These are phyloP conservation scores for Crotalus horridus DNA, from an alignment of 2,113 vertebrate genomes.

Conservation along the genomic window DNA sequence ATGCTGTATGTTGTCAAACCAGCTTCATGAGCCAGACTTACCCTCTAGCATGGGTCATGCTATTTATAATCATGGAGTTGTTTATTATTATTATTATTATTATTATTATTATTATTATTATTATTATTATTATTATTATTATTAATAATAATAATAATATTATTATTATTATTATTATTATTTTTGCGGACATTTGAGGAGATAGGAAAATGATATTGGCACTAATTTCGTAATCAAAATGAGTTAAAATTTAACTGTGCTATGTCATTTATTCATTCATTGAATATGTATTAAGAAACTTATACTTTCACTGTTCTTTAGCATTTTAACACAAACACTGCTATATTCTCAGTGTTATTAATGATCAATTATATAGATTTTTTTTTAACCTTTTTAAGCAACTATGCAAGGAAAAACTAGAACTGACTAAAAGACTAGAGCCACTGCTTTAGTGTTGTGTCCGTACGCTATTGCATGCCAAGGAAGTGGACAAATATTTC, in stretches of 20 bases:
- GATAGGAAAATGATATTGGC: not conserved
- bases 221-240: not conserved
- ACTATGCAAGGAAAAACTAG: conserved; percentile 29
- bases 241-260: not conserved
- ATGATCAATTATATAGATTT: not conserved
- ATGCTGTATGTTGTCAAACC: not conserved
- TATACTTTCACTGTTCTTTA: not conserved
- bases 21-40: not conserved
- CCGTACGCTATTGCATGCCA: conserved; percentile 14
- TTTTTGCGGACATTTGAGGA: not conserved
- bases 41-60: not conserved
- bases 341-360: not conserved
- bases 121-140: no score
- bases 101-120: not conserved
- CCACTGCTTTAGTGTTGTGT: conserved; percentile 37
- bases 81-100: not conserved
- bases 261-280: not conserved
- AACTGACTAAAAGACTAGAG: conserved; percentile 43
- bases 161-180: not conserved
- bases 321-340: not conserved
- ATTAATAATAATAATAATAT: not conserved
- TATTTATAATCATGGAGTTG: not conserved
- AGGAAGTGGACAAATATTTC: conserved; percentile 30
- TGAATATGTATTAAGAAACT: not conserved
- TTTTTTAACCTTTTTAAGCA: not conserved